Evolutionary conservation across 2,888 invertebrate genomes (phyloP).

Genomic region (Philereme vetulata): DNA sequence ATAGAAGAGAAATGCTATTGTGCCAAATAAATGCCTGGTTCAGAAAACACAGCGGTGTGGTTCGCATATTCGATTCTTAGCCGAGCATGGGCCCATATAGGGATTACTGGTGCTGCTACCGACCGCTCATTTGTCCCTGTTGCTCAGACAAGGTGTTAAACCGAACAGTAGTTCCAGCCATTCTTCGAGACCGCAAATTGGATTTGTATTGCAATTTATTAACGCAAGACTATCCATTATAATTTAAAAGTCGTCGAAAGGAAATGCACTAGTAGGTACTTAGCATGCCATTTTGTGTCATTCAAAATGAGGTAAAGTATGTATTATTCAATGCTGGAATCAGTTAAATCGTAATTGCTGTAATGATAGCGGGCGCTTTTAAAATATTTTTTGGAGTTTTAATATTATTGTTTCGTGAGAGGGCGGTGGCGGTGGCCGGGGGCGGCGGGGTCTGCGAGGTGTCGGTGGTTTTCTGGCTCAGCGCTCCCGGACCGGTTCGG

Average conservation of each 20-base stretch:
- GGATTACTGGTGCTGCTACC: constrained; percentile 63
- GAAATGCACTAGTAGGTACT: constrained; percentile 31
- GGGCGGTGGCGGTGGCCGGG: constrained; percentile 61
- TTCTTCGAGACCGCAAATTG: constrained; percentile 62
- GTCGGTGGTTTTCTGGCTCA: constrained; percentile 82
- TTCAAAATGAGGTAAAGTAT: constrained; percentile 48
- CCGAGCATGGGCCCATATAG: constrained; percentile 58
- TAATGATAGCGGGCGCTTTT: constrained; percentile 69
- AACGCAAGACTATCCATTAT: constrained; percentile 49
- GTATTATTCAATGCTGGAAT: constrained; percentile 45
- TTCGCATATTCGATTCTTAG: constrained; percentile 52
- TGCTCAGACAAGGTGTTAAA: constrained; percentile 71
- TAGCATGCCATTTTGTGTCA: constrained; percentile 49
- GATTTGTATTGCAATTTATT: constrained; percentile 42
- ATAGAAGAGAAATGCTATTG: neutral
- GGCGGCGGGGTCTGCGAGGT: constrained; percentile 65
- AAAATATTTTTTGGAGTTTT: constrained; percentile 66
- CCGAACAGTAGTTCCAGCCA: constrained; percentile 54
- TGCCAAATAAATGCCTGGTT: constrained; percentile 1
- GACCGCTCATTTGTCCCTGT: constrained; percentile 71
- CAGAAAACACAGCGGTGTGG: constrained; percentile 24
- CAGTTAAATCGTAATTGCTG: constrained; percentile 63
- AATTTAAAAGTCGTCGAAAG: constrained; percentile 46
- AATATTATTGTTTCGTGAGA: constrained; percentile 82
- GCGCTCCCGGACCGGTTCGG: constrained; percentile 78